Evolutionary conservation across 2,113 vertebrate genomes (phyloP), one percentile per base, ranked within the genome.

Genomic region (Elephas maximus): DNA sequence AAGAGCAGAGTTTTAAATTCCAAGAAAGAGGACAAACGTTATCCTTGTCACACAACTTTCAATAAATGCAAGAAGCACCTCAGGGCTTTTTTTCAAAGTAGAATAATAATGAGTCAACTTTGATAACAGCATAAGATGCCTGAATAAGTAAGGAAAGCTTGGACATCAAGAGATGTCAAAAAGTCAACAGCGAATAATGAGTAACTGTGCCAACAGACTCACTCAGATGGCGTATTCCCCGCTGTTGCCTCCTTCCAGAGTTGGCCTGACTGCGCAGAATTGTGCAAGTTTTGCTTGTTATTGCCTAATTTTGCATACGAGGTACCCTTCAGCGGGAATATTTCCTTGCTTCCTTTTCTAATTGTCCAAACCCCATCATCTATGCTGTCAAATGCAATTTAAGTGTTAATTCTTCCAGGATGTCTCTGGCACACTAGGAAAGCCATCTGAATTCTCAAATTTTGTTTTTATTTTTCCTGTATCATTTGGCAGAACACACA

Each of bases 241-340:
- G 37, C 69, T 62, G 62, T 65, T 33, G 5, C 26, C 12, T 41
- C 48, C 37, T 41, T 24, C n/a, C n/a, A 73, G 82, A 78, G 33
- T 48, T 20, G 37, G 53, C 33, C n/a, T 6, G n/a, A 15, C 33
- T 71, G 7, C 18, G 3, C 37, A n/a, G 33, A 20, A 71, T 17
- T 44, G 45, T 20, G 37, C n/a, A 21, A 1, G 51, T 57, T 21
- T 62, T 76, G n/a, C 1, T n/a, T 57, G 33, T 92, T 23, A 17
- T 51, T 91, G 53, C 21, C 5, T 81, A 51, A 91, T 91, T 91
- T 97, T 94, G n/a, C 41, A n/a, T 28, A 37, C 2, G 45, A 92
- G 21, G 2, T 69, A 17, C 2, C 7, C 37, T 90, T n/a, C 69
- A 60, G 51, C 45, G 51, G 57, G n/a, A 88, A 41, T 74, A 88